A percentile compares a stretch with the other conserved stretches of the same genome.
These are phyloP conservation scores for Sphecodes monilicornis DNA, from an alignment of 2,888 invertebrate genomes.

Conservation along the genomic window DNA sequence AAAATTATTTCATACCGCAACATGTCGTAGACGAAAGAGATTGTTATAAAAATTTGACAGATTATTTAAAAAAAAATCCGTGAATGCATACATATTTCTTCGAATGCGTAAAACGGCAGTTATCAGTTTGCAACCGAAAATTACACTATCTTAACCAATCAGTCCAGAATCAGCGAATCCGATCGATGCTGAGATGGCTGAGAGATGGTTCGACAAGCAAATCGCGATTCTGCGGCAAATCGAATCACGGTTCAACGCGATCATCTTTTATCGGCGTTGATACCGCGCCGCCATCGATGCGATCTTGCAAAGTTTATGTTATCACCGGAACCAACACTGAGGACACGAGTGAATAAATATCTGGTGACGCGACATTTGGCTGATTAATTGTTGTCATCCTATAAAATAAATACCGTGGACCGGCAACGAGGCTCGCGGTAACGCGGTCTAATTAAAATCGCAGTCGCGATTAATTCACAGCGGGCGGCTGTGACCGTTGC, in stretches of 20 bases:
- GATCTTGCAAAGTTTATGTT: constrained; percentile 33
- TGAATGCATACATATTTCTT: not conserved
- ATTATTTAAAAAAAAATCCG: not conserved
- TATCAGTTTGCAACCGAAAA: not conserved
- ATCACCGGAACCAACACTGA: constrained; percentile 17
- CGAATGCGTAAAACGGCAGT: not conserved
- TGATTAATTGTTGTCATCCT: constrained; percentile 55
- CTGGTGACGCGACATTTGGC: constrained; percentile 17
- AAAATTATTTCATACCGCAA: not conserved
- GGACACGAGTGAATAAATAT: constrained; percentile 38
- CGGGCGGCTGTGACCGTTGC: constrained; percentile 23
- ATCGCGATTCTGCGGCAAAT: constrained; percentile 33
- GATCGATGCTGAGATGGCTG: not conserved
- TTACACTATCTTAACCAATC: not conserved
- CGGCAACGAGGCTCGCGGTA: constrained; percentile 7
- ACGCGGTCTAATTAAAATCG: constrained; percentile 53
- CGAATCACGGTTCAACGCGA: constrained; percentile 38
- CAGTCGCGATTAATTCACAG: constrained; percentile 50
- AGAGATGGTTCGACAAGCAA: constrained; percentile 26
- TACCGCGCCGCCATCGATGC: not conserved
- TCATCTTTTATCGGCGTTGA: constrained; percentile 27
- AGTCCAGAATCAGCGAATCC: not conserved
- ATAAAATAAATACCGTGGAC: constrained; percentile 48
- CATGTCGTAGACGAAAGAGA: not conserved
- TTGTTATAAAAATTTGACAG: not conserved